Evolutionary conservation across 1,140 invertebrate species (phyloP).

Genomic region (Trachelipus rathkii): DNA sequence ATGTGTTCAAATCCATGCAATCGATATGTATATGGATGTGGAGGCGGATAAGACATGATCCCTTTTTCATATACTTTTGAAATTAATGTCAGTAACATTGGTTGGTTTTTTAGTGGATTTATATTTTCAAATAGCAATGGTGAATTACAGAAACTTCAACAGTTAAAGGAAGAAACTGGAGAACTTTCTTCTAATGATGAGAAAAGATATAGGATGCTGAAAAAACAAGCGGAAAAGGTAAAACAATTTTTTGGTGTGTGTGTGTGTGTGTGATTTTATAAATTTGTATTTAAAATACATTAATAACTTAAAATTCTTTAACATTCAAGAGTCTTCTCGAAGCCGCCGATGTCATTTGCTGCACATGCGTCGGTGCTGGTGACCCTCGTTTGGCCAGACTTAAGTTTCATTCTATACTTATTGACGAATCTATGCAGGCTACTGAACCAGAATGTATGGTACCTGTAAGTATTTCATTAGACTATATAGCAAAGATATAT

Average conservation of each 20-base stretch:
- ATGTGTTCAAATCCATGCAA: no score
- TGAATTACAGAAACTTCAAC: slow-evolving; percentile 91
- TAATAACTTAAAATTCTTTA: slow-evolving; percentile 2
- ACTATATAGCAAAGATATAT: no score
- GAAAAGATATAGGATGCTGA: slow-evolving; percentile 85
- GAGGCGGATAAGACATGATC: no score
- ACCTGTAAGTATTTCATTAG: slow-evolving; percentile 67
- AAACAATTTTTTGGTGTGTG: neutral
- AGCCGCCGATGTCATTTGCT: slow-evolving; percentile 97
- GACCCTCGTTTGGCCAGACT: slow-evolving; percentile 85
- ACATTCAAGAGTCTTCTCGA: slow-evolving; percentile 71
- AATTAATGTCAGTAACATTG: no score
- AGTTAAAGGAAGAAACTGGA: slow-evolving; percentile 94
- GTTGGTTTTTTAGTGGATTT: no score
- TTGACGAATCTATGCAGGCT: slow-evolving; percentile 91
- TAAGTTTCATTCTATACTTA: slow-evolving; percentile 94
- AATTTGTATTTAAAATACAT: no score
- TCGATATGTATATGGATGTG: no score
- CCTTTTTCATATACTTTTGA: no score
- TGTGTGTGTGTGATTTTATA: no score
- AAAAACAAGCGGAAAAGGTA: slow-evolving; percentile 86
- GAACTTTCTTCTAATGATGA: slow-evolving; percentile 86
- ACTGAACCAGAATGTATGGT: slow-evolving; percentile 99
- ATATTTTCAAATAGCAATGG: slow-evolving; percentile 46
- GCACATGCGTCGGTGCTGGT: slow-evolving; percentile 97